Percentiles rank a stretch among this genome's conserved stretches.
Evolutionary conservation across 2,888 invertebrate species (phyloP).

Genomic region (Pollenia labialis): DNA sequence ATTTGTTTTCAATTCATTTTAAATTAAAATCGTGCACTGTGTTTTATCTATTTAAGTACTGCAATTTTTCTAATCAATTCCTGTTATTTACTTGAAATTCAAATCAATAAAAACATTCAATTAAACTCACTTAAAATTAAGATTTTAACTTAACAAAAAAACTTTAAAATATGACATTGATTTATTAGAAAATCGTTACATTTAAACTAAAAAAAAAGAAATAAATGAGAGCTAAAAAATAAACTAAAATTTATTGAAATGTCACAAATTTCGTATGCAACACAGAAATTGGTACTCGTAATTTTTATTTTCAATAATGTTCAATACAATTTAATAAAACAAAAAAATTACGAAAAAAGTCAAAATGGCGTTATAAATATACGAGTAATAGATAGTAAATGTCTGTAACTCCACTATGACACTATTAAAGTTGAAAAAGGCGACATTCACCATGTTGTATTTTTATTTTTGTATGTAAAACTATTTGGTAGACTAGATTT

Average conservation of each 20-base stretch:
- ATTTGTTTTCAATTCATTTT: neutral
- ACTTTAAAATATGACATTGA: slow-evolving; percentile 61
- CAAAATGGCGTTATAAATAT: slow-evolving; percentile 70
- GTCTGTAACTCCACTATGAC: slow-evolving; percentile 35
- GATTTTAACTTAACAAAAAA: slow-evolving; percentile 34
- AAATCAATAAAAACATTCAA: slow-evolving; percentile 56
- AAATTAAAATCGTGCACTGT: neutral
- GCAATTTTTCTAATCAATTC: slow-evolving; percentile 30
- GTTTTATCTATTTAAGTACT: neutral
- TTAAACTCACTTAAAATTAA: slow-evolving; percentile 50
- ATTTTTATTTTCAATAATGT: slow-evolving; percentile 54
- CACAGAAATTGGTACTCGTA: slow-evolving; percentile 22
- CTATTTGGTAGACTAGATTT: slow-evolving; percentile 30
- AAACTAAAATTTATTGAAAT: slow-evolving; percentile 60
- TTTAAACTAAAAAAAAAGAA: slow-evolving; percentile 20
- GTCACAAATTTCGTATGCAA: slow-evolving; percentile 47
- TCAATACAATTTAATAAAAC: slow-evolving; percentile 22
- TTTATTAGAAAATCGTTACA: slow-evolving; percentile 59
- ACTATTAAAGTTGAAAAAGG: slow-evolving; percentile 53
- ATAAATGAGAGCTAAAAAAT: slow-evolving; percentile 37
- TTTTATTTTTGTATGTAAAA: slow-evolving; percentile 29
- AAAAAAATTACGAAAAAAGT: slow-evolving; percentile 52
- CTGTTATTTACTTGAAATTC: slow-evolving; percentile 38
- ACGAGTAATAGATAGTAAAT: slow-evolving; percentile 47
- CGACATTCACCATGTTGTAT: slow-evolving; percentile 72